Percentiles rank a stretch among this genome's conserved stretches.
These are phyloP conservation scores for Piezodorus guildinii DNA, from an alignment of 1,140 invertebrate genomes.

Conservation along the genomic window DNA sequence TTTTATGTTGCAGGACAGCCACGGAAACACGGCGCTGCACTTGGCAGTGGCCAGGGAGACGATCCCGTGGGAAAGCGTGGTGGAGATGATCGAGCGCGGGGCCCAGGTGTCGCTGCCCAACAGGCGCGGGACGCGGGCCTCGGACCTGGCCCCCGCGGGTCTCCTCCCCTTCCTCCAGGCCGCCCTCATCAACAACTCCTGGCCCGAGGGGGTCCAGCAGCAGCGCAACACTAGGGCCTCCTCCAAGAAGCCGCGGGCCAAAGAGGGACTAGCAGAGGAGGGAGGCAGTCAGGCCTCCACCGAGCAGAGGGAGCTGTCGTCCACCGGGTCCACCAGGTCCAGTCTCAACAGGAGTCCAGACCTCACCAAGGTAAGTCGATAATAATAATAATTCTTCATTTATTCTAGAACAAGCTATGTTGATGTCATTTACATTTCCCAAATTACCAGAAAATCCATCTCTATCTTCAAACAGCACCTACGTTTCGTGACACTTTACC, in stretches of 20 bases:
- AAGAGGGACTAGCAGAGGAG: conserved; percentile 25
- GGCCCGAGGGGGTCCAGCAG: conserved; percentile 32
- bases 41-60: conserved; percentile 39
- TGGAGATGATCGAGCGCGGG: conserved; percentile 41
- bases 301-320: conserved; percentile 27
- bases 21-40: conserved; percentile 45
- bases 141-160: conserved; percentile 34
- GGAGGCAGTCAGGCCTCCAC: conserved; percentile 28
- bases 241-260: conserved; percentile 22
- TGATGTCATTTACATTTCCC: too few relatives aligned
- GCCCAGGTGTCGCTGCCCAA: conserved; percentile 38
- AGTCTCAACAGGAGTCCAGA: conserved; percentile 27
- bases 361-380: conserved; percentile 23
- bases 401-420: too few relatives aligned
- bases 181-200: conserved; percentile 29
- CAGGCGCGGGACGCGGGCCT: conserved; percentile 35
- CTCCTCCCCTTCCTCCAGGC: conserved; percentile 37
- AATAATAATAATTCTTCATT: background rate
- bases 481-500: too few relatives aligned
- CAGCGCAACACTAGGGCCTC: conserved; percentile 19
- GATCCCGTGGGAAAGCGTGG: conserved; percentile 40
- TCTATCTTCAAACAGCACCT: too few relatives aligned
- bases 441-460: too few relatives aligned
- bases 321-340: conserved; percentile 29
- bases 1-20: conserved; percentile 35